Evolutionary conservation across 1,140 invertebrate species (phyloP).

Genomic region (Lutraria rhynchaena): DNA sequence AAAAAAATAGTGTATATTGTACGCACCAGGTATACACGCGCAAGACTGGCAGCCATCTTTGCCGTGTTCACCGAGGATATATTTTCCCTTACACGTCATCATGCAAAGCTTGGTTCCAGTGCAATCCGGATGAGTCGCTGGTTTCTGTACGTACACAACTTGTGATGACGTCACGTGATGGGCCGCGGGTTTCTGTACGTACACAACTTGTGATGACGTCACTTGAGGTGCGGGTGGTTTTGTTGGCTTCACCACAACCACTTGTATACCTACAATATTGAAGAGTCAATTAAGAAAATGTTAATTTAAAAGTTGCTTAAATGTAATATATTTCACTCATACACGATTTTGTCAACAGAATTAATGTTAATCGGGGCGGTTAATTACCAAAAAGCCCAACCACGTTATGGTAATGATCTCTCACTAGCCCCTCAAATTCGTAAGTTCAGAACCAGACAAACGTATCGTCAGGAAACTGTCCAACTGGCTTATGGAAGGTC

Average conservation of each 20-base stretch:
- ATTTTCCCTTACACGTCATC: constrained; percentile 62
- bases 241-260: not conserved
- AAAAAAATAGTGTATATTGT: too few relatives aligned
- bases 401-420: too few relatives aligned
- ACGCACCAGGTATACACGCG: constrained; percentile 63
- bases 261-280: not conserved
- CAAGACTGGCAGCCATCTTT: constrained; percentile 64
- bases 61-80: constrained; percentile 61
- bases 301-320: too few relatives aligned
- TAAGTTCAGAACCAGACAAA: too few relatives aligned
- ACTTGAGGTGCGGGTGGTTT: not conserved
- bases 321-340: too few relatives aligned
- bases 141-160: constrained; percentile 25
- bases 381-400: too few relatives aligned
- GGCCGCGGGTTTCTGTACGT: not conserved
- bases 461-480: too few relatives aligned
- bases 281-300: not conserved
- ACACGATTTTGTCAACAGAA: too few relatives aligned
- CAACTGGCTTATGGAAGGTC: too few relatives aligned
- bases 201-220: too few relatives aligned
- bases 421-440: too few relatives aligned
- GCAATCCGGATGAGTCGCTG: constrained; percentile 51
- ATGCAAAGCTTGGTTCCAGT: constrained; percentile 67
- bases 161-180: not conserved
- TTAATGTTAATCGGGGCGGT: too few relatives aligned